phyloP scores from a whole-genome alignment of 2,888 invertebrate species.

The Cordilura impudica region DNA sequence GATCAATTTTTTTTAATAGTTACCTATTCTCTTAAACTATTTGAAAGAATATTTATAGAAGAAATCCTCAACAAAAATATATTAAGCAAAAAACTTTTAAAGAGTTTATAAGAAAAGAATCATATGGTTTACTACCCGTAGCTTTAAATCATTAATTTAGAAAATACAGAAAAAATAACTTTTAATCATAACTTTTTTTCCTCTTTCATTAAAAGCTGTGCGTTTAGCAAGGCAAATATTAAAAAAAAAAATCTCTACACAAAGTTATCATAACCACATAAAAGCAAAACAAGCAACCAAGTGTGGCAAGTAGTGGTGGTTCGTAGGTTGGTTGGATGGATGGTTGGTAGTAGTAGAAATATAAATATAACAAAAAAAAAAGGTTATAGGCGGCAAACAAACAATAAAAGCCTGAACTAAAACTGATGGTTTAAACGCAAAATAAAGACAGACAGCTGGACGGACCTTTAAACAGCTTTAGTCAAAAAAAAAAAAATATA shows the following conservation, averaged over 20 bases:
- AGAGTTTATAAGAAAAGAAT: constrained; percentile 24
- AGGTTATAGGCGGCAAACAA: constrained; percentile 19
- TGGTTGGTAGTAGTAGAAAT: constrained; percentile 25
- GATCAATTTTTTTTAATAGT: background rate
- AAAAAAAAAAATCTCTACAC: background rate
- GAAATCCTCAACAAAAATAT: constrained; percentile 10
- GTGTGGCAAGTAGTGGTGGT: constrained; percentile 49
- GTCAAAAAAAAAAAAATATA: background rate
- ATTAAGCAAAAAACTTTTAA: constrained; percentile 42
- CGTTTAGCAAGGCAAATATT: background rate
- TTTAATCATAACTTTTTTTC: constrained; percentile 38
- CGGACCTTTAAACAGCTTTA: background rate
- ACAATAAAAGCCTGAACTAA: constrained; percentile 13
- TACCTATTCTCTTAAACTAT: background rate
- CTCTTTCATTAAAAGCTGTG: background rate
- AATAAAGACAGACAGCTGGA: background rate
- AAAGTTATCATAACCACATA: too few relatives aligned
- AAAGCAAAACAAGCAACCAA: constrained; percentile 39
- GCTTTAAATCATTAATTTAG: constrained; percentile 54
- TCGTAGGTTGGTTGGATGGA: background rate
- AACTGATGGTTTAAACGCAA: constrained; percentile 4
- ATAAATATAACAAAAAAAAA: background rate
- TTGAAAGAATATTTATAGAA: constrained; percentile 10
- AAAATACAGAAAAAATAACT: constrained; percentile 36
- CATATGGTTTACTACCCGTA: constrained; percentile 55